Evolutionary conservation across 23 tunicate genomes (phyloP).

Genomic region (Trididemnum nubilum): DNA sequence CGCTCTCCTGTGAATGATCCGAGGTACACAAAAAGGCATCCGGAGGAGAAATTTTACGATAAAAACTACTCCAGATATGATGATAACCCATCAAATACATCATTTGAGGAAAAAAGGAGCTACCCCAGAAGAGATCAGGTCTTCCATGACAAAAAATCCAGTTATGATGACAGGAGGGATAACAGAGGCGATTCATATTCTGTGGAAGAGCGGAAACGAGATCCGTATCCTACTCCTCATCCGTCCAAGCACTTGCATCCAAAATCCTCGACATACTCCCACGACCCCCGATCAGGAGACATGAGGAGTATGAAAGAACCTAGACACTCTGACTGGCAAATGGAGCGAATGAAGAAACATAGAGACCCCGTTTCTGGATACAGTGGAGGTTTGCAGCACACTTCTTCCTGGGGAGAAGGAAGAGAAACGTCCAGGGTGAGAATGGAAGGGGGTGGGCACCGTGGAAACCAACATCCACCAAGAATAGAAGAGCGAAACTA

Average conservation of each 20-base stretch:
- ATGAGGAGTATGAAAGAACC: neutral
- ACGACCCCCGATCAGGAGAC: neutral
- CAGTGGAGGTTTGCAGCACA: constrained; percentile 1
- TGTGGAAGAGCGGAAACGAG: constrained; percentile 15
- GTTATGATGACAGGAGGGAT: constrained; percentile 36
- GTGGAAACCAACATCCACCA: neutral
- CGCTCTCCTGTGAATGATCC: neutral
- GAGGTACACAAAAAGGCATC: neutral
- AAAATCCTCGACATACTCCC: neutral
- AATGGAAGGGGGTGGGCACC: constrained; percentile 1
- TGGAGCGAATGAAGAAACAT: neutral
- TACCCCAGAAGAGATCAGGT: neutral
- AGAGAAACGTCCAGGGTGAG: constrained; percentile 18
- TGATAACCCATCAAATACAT: neutral
- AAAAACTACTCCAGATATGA: constrained; percentile 3
- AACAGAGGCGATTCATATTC: neutral
- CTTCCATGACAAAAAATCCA: constrained; percentile 1
- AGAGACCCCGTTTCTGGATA: constrained; percentile 13
- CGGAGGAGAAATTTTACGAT: neutral
- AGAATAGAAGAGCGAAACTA: neutral
- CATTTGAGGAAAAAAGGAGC: constrained; percentile 9
- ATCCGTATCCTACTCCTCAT: neutral
- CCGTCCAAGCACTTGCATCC: neutral
- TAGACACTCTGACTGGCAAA: constrained; percentile 14
- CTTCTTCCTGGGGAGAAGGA: constrained; percentile 14